phyloP scores from a whole-genome alignment of 2,888 invertebrate genomes.

The Colletes collaris region DNA sequence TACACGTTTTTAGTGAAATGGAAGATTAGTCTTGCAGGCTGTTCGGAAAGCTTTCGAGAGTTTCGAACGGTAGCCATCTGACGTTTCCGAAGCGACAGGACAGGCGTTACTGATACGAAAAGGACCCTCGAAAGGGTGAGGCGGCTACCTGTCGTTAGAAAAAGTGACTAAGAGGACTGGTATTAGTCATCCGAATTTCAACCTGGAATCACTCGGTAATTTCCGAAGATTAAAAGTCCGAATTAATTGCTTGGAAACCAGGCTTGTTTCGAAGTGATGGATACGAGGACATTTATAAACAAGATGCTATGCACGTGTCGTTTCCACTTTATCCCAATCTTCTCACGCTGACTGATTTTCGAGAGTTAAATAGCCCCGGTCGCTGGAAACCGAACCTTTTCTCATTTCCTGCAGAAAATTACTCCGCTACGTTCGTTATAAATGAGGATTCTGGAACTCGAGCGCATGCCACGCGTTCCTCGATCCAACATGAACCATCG shows the following conservation, averaged over 20 bases:
- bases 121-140: conserved; percentile 54
- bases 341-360: conserved; percentile 22
- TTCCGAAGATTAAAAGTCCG: conserved; percentile 71
- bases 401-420: conserved; percentile 13
- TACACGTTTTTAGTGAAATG: conserved; percentile 41
- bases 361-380: conserved; percentile 22
- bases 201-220: conserved; percentile 64
- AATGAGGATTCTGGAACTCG: no score
- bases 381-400: conserved; percentile 20
- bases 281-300: conserved; percentile 66
- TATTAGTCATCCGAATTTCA: conserved; percentile 34
- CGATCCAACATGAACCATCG: no score
- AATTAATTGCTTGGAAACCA: conserved; percentile 72
- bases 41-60: conserved; percentile 38
- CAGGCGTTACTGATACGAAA: conserved; percentile 58
- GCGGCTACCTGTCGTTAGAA: conserved; percentile 58
- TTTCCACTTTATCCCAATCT: conserved; percentile 41
- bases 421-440: no score
- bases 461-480: no score
- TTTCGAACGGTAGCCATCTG: conserved; percentile 61
- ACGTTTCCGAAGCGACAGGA: conserved; percentile 38
- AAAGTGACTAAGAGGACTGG: conserved; percentile 27
- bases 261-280: conserved; percentile 64
- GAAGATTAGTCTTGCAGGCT: conserved; percentile 28
- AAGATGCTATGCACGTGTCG: conserved; percentile 58